Evolutionary conservation across 2,113 vertebrate species (phyloP).

Genomic region (Takifugu bimaculatus): DNA sequence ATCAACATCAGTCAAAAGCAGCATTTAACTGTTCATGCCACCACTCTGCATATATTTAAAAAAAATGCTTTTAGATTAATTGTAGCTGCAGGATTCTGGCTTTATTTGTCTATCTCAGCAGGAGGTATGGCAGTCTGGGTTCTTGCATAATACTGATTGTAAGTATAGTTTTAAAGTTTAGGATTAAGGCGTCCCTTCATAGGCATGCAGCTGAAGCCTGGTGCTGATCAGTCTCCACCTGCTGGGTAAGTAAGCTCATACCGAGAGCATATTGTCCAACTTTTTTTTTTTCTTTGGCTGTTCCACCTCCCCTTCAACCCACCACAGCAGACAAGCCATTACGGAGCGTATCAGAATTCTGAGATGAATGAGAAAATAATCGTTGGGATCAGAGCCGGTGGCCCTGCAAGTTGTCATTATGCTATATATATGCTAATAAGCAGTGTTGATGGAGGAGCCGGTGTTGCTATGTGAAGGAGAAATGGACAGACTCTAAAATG

Average conservation of each 20-base stretch:
- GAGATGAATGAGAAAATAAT: conserved; percentile 74
- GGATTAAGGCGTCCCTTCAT: conserved; percentile 58
- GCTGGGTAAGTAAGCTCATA: conserved; percentile 41
- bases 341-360: conserved; percentile 69
- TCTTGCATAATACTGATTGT: conserved; percentile 38
- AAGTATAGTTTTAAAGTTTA: conserved; percentile 55
- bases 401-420: conserved; percentile 70
- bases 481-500: conserved; percentile 64
- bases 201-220: conserved; percentile 51
- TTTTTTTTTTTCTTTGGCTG: conserved; percentile 2
- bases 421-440: conserved; percentile 75
- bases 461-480: conserved; percentile 62
- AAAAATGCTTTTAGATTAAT: conserved; percentile 50
- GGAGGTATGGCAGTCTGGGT: conserved; percentile 40
- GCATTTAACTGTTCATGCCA: conserved; percentile 36
- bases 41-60: conserved; percentile 50
- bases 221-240: conserved; percentile 50
- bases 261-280: conserved; percentile 55
- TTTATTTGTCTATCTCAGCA: conserved; percentile 52
- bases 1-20: conserved; percentile 45
- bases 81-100: conserved; percentile 48
- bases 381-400: conserved; percentile 66
- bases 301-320: conserved; percentile 41
- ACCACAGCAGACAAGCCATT: conserved; percentile 66
- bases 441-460: conserved; percentile 58